Base-by-base conservation (phyloP, 23 tunicate genomes). In the Trididemnum clinides region DNA sequence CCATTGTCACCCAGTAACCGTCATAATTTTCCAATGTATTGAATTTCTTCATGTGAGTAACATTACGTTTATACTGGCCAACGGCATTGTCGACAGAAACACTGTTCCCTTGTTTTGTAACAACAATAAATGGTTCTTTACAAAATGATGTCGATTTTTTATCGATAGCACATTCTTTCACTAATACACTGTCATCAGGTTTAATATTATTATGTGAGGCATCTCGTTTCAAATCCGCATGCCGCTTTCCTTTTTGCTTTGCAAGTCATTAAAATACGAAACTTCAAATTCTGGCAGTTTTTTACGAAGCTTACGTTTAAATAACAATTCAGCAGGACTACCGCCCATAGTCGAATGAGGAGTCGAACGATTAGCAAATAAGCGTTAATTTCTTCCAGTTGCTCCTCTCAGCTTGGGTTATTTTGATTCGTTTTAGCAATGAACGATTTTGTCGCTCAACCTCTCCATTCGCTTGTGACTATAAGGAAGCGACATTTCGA, bases 321-420 rank as follows among this genome's bases (percentile, higher is more conserved):
- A n/a, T 21, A 70, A 70, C 77, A 70, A 27, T 70, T 70, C 77
- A 70, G 36, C 77, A 6, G 77, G 77, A 31, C 77, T 70, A 12
- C 28, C 89, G 27, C 89, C 83, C 34, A 84, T 86, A 25, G 89
- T 35, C 7, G 64, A 49, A 19, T 77, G 89, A 38, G 80, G 87
- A 35, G 87, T 83, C 35, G 87, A 83, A 26, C 87, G 20, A 39
- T 81, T 33, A 58, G 76, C 85, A n/a, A 23, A 63, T 23, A 63
- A 28, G 28, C 63, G 50, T 36, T 81, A 44, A 44, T 81, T 34
- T 25, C 35, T 35, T 69, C 64, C 87, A 83, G 23, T 69, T 38
- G 28, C 70, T 83, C 7, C 35, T 22, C 26, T 83, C 79, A 1
- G 69, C 51, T 18, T 70, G 80, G 12, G 87, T 80, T 38, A 83